Evolutionary conservation across 1,140 invertebrate species (phyloP).

Genomic region (Drosophila watanabei): DNA sequence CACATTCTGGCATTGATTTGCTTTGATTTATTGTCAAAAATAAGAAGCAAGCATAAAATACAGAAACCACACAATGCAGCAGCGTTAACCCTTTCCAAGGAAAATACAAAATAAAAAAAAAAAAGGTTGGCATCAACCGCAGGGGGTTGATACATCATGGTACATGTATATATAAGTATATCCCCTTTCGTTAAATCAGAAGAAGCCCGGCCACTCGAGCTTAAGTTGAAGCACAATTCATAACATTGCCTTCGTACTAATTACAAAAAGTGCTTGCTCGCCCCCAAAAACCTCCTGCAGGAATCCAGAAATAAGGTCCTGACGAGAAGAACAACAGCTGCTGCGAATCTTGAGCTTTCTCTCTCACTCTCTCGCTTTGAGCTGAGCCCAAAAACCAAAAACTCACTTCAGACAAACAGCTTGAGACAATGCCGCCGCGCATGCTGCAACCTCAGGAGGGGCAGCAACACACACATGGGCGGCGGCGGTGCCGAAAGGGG

Average conservation of each 20-base stretch:
- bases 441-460: constrained; percentile 63
- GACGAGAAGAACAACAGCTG: constrained; percentile 29
- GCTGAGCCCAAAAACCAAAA: constrained; percentile 17
- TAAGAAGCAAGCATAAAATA: neutral
- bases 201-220: constrained; percentile 63
- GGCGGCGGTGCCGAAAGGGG: neutral
- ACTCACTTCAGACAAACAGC: constrained; percentile 77
- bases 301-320: constrained; percentile 25
- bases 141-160: constrained; percentile 21
- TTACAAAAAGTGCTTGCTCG: constrained; percentile 72
- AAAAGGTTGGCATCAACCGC: neutral
- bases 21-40: constrained; percentile 82
- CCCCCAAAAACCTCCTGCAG: constrained; percentile 17
- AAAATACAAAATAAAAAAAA: too few species aligned
- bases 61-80: constrained; percentile 58
- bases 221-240: constrained; percentile 75
- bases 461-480: constrained; percentile 8
- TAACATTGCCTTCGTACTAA: constrained; percentile 81
- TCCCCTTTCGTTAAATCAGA: constrained; percentile 5
- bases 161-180: neutral
- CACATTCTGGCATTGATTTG: constrained; percentile 73
- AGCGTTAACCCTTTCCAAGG: constrained; percentile 42
- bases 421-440: constrained; percentile 71
- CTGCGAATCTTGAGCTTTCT: constrained; percentile 42
- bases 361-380: neutral